phyloP scores from a whole-genome alignment of 2,888 invertebrate genomes.

The Acleris cristana region DNA sequence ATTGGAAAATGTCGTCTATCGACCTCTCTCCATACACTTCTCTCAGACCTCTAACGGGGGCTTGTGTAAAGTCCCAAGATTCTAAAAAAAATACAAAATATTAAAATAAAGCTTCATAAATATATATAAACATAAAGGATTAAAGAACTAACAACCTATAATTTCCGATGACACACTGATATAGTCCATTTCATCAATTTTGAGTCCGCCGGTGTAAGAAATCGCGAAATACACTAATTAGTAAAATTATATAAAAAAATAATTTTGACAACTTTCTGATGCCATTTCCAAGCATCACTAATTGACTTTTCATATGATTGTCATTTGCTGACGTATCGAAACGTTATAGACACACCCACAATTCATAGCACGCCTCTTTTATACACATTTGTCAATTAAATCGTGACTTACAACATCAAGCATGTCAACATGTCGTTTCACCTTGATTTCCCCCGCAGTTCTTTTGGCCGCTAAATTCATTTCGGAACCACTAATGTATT shows the following conservation, averaged over 20 bases:
- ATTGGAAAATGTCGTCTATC: conserved; percentile 31
- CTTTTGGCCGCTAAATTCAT: too few species aligned
- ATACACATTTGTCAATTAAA: too few species aligned
- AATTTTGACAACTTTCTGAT: conserved; percentile 14
- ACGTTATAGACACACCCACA: not conserved
- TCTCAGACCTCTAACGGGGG: conserved; percentile 53
- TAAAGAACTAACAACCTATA: conserved; percentile 53
- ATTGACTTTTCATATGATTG: conserved; percentile 7
- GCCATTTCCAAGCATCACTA: conserved; percentile 6
- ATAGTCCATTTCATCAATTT: conserved; percentile 61
- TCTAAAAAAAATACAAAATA: conserved; percentile 60
- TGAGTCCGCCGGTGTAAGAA: conserved; percentile 44
- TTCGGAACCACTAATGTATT: too few species aligned
- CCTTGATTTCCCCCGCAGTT: too few species aligned
- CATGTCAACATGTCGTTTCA: too few species aligned
- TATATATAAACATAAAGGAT: conserved; percentile 37
- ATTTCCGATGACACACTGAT: conserved; percentile 55
- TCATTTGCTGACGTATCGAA: not conserved
- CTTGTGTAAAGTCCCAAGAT: conserved; percentile 61
- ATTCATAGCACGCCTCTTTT: not conserved
- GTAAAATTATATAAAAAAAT: conserved; percentile 17
- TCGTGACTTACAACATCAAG: too few species aligned
- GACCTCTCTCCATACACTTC: conserved; percentile 25
- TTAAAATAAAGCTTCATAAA: conserved; percentile 41
- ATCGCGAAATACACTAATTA: conserved; percentile 25